Evolutionary conservation across 2,888 invertebrate species (phyloP), one percentile per base, ranked within the genome.

Genomic region (Lasioglossum vierecki): DNA sequence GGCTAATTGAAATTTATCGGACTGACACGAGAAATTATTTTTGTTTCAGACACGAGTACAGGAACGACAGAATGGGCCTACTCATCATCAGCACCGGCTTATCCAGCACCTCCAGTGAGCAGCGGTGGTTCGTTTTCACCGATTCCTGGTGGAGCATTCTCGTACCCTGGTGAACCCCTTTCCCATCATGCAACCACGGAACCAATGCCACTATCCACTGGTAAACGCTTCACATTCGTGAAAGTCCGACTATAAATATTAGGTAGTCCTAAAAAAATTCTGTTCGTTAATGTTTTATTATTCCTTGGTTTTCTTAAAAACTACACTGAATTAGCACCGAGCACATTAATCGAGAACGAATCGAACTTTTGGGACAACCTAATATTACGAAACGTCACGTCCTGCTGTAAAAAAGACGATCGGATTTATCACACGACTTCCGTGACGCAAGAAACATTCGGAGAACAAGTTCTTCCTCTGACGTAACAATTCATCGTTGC

Each of bases 161-260:
- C 95, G 49, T 95, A 95, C 86, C 95, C 95, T n/a, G 94, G 94
- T 6, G 95, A 95, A 89, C 93, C 95, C 15, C 91, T 95, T 60
- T 91, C 95, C 60, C 95, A 95, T 90, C 95, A 95, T 88, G 94
- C 95, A n/a, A 94, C 93, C 84, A 94, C 95, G 74, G 95, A 95
- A 83, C 95, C 95, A 4, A 94, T 95, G 82, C 94, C 95, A 84
- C 90, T 95, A 84, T 92, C 95, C 77, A 89, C 94, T 80, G 94
- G 95, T 95, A 90, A 88, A 86, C 11, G 26, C 49, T 18, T 18
- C 18, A 26, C 53, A 57, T n/a, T 18, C 22, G 4, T 11, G 72
- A 30, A 44, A 60, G 8, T 30, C 9, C 0, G 8, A 6, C 2
- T 4, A 9, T 30, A 76, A 30, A 74, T 18, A 44, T 41, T 41